Evolutionary conservation across 2,797 vertebrate species (phyloP).

Genomic region (Sebastes hopkinsi): DNA sequence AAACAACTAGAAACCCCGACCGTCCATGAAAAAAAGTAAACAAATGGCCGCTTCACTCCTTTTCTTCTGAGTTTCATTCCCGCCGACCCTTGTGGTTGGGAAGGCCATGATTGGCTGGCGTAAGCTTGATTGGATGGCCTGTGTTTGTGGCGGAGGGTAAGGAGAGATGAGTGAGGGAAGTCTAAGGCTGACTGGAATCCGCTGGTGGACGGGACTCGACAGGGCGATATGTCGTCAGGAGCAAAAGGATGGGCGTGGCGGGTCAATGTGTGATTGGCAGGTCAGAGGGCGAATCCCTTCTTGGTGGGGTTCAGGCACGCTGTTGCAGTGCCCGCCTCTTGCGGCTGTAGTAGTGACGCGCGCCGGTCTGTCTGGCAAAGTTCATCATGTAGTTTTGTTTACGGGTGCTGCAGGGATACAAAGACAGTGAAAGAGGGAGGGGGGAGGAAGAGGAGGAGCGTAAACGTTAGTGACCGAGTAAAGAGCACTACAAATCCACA

Average conservation of each 20-base stretch:
- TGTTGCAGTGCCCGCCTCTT: slow-evolving; percentile 95
- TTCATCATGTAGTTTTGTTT: slow-evolving; percentile 99
- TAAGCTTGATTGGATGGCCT: slow-evolving; percentile 67
- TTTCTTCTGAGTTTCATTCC: slow-evolving; percentile 73
- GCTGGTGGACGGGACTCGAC: slow-evolving; percentile 67
- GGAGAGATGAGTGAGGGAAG: slow-evolving; percentile 54
- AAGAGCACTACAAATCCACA: not conserved
- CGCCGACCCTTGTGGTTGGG: slow-evolving; percentile 61
- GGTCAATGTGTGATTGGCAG: slow-evolving; percentile 75
- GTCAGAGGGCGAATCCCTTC: slow-evolving; percentile 64
- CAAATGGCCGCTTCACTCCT: slow-evolving; percentile 73
- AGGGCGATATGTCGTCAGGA: slow-evolving; percentile 65
- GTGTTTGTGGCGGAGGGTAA: slow-evolving; percentile 57
- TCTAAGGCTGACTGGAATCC: slow-evolving; percentile 78
- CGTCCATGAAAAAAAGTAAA: slow-evolving; percentile 71
- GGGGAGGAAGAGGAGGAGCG: slow-evolving; percentile 26
- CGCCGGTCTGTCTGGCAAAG: slow-evolving; percentile 97
- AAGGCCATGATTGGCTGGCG: slow-evolving; percentile 72
- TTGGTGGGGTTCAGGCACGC: slow-evolving; percentile 82
- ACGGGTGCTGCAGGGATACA: slow-evolving; percentile 90
- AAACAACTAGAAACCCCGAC: slow-evolving; percentile 77
- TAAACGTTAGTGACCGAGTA: slow-evolving; percentile 42
- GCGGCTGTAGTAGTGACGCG: slow-evolving; percentile 98
- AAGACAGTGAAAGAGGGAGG: slow-evolving; percentile 55
- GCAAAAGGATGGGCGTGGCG: slow-evolving; percentile 58